Conservation (phyloP, 2,113 vertebrate genomes). For the Patagioenas fasciata region DNA sequence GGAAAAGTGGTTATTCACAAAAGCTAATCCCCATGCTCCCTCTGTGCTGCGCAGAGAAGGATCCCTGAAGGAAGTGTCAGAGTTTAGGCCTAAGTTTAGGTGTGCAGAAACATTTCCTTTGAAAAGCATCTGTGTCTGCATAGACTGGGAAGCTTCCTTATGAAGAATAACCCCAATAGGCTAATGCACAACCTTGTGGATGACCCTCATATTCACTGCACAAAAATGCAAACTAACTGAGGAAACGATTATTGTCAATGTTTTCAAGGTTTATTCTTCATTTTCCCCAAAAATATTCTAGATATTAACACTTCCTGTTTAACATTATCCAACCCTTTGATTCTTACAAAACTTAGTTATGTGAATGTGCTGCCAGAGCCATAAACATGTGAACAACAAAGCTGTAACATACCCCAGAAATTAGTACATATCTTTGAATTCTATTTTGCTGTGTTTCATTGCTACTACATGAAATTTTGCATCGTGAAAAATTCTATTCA, state of each 20-base stretch:
- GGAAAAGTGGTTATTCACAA: neutral
- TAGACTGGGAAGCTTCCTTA: neutral
- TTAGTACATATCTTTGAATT: neutral
- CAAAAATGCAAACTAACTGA: neutral
- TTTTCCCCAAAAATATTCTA: neutral
- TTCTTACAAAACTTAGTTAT: neutral
- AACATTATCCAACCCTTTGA: neutral
- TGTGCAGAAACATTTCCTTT: neutral
- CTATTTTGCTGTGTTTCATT: neutral
- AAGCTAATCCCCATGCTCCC: neutral
- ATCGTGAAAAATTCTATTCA: neutral
- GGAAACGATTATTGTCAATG: neutral
- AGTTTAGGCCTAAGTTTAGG: neutral
- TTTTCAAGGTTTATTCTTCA: neutral
- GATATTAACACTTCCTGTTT: neutral
- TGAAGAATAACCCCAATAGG: neutral
- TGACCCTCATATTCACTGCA: neutral
- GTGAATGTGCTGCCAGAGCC: neutral
- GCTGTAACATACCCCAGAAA: neutral
- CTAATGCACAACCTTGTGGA: neutral
- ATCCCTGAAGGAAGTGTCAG: neutral
- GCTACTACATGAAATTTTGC: neutral
- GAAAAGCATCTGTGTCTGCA: neutral
- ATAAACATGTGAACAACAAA: neutral
- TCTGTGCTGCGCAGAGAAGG: neutral